These are phyloP conservation scores for Drosophila ogumai DNA, from an alignment of 1,140 invertebrate species.

Conservation along the genomic window DNA sequence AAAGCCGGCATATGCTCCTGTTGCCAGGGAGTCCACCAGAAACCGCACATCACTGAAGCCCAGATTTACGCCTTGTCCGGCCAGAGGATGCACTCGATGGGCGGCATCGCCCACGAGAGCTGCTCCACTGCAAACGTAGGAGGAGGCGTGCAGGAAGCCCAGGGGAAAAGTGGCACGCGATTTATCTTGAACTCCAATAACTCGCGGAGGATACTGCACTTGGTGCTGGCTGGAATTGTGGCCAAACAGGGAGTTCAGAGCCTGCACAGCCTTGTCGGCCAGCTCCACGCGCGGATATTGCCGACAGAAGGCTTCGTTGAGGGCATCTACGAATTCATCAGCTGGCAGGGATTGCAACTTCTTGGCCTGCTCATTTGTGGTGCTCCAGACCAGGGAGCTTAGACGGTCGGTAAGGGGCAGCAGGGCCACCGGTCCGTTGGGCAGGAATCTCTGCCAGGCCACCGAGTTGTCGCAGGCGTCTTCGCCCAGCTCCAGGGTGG, in stretches of 20 bases:
- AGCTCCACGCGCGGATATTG: constrained; percentile 87
- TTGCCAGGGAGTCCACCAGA: constrained; percentile 89
- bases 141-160: constrained; percentile 94
- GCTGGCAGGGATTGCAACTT: constrained; percentile 89
- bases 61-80: constrained; percentile 98
- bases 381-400: constrained; percentile 97
- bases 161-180: constrained; percentile 96
- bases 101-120: constrained; percentile 97
- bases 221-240: constrained; percentile 59
- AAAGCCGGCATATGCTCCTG: constrained; percentile 90
- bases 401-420: constrained; percentile 92
- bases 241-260: constrained; percentile 68
- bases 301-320: constrained; percentile 95
- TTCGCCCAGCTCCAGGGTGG: constrained; percentile 92
- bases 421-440: constrained; percentile 95
- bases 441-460: constrained; percentile 98
- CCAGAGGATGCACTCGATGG: constrained; percentile 97
- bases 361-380: constrained; percentile 90
- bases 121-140: constrained; percentile 91
- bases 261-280: constrained; percentile 86
- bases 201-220: constrained; percentile 92
- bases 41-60: constrained; percentile 96
- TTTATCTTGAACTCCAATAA: constrained; percentile 87
- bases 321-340: constrained; percentile 94
- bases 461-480: constrained; percentile 89